These are phyloP conservation scores for Momotus momota DNA, from an alignment of 2,797 vertebrate species.

Conservation along the genomic window DNA sequence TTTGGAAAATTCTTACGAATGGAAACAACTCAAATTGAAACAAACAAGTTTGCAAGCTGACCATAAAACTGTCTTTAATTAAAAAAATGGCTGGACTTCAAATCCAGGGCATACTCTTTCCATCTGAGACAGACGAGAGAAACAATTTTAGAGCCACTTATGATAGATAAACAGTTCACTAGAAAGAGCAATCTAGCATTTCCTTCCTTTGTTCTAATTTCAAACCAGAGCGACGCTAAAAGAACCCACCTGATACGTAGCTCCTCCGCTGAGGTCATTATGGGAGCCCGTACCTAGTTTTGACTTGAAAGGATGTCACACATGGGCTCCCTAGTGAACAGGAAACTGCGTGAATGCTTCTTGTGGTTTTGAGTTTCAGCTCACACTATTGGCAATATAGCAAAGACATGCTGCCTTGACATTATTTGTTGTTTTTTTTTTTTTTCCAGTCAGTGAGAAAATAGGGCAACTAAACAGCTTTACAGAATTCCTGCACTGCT, in stretches of 20 bases:
- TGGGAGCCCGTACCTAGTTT: background rate
- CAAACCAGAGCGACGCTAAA: constrained; percentile 5
- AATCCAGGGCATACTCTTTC: background rate
- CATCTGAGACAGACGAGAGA: background rate
- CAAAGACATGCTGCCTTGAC: background rate
- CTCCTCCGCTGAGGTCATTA: constrained; percentile 28
- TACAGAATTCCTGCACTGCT: background rate
- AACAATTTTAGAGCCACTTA: constrained; percentile 16
- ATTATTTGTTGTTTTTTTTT: background rate
- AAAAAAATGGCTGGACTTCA: background rate
- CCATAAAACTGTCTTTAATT: constrained; percentile 1
- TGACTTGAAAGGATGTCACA: constrained; percentile 54
- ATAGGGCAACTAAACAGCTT: background rate
- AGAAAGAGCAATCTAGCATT: constrained; percentile 45
- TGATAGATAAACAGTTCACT: constrained; percentile 40
- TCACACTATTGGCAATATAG: background rate
- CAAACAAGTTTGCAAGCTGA: background rate
- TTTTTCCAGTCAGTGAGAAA: background rate
- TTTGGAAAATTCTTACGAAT: background rate
- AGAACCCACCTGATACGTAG: background rate
- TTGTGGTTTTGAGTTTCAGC: constrained; percentile 33
- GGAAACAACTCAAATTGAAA: background rate
- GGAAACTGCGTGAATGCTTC: constrained; percentile 29
- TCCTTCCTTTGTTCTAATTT: constrained; percentile 72
- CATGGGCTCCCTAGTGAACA: background rate